Base-by-base conservation (phyloP, 2,113 vertebrate species). In the Baryphthengus martii region DNA sequence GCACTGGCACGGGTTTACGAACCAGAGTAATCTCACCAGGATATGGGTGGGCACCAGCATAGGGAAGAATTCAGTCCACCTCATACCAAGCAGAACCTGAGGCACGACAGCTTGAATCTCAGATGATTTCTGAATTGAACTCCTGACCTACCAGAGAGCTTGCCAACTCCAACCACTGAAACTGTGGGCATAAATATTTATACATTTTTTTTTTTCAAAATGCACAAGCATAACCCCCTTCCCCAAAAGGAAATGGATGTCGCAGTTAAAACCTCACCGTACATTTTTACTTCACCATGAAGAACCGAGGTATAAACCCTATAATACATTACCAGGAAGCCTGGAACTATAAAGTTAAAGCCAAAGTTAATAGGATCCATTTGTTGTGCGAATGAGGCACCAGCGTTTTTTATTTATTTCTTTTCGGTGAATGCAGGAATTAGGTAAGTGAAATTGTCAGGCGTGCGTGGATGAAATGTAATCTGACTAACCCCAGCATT, bases 331-430 rank as follows among this genome's bases (percentile, higher is more conserved):
- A 85, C 39, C 44, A 55, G 39, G 71, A 83, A 94, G 86, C 37
- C 42, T 49, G 86, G 71, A 76, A 76, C 42, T 52, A 39, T 88
- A 45, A 89, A 90, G 63, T 67, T 58, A 87, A 87, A 87, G 42
- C 73, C 77, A 35, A 94, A 87, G 42, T 84, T 92, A 94, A 94
- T 94, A 45, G 52, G 74, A 94, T 94, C 89, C 95, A 90, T 92
- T 95, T 84, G 89, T 35, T 67, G 68, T 18, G 63, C 2, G 6
- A 63, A 87, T 66, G 68, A 94, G 68, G 82, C 77, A 67, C 37
- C 2, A 3, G 56, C 37, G 16, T 13, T n/a, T 59, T 25, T 63
- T n/a, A 17, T 55, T 55, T 55, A 17, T 42, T 65, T 47, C 26
- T 39, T 61, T 68, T 47, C 45, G 87, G 42, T 62, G 52, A 80